Evolutionary conservation across 2,888 invertebrate species (phyloP), one percentile per base, ranked within the genome.

Genomic region (Choreutis nemorana): DNA sequence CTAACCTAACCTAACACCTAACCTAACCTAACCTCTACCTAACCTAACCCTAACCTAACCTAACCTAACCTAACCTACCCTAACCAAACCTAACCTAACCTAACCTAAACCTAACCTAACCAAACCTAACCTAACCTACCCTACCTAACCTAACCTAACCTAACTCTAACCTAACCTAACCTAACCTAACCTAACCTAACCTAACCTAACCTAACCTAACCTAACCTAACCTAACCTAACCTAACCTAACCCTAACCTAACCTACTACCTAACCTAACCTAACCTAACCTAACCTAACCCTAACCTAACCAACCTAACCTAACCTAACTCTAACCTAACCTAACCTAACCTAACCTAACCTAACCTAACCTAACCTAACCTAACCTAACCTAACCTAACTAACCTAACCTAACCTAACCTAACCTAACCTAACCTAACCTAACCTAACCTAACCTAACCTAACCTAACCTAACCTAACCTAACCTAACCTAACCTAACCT

Each of bases 241-340:
- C 29, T 29, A 29, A 29, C 29, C 33, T 33, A 36, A 31, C 37
- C 35, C 33, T 35, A 37, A 37, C 34, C 37, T 33, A 31, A 34
- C 32, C 33, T 32, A 30, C n/a, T n/a, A 29, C 28, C 29, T 29
- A 29, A 29, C 29, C 29, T 29, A 29, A 29, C 29, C 29, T 32
- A 34, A 34, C 32, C 34, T 32, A 30, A 34, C 32, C 37, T 32
- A 32, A 37, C 34, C 34, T 34, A 29, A 30, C 32, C 32, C 25
- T 24, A 28, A 26, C 34, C 30, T 27, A 30, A 32, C 34, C 30
- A 32, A 32, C 30, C 30, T 29, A 32, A 32, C 34, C 32, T 29
- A 32, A 30, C 34, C 32, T 28, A 30, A 32, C 32, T n/a, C 34
- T 29, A 30, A 33, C 32, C 28, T 28, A 32, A 30, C 31, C 34